A percentile compares a stretch with the other conserved stretches of the same genome.
Conservation (phyloP, 2,113 vertebrate species). For the Melanerpes formicivorus region DNA sequence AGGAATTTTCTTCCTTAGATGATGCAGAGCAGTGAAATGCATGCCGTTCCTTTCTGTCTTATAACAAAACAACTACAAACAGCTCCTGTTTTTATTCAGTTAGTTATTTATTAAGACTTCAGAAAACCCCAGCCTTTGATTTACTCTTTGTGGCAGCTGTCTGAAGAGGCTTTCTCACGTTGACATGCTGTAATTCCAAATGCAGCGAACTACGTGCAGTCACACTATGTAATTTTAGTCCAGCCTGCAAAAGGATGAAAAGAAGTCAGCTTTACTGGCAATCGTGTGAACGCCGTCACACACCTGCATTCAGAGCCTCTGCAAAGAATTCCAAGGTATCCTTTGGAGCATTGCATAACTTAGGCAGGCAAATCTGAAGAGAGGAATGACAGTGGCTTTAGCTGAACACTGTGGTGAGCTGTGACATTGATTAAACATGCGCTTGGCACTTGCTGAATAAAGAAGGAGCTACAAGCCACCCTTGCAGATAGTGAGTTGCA, state of each 20-base stretch:
- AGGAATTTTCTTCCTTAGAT: constrained; percentile 44
- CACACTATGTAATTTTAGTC: constrained; percentile 54
- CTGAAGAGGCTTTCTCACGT: constrained; percentile 54
- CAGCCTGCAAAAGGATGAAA: constrained; percentile 38
- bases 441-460: constrained; percentile 77
- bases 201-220: constrained; percentile 36
- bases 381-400: constrained; percentile 56
- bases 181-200: constrained; percentile 67
- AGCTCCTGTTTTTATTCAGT: constrained; percentile 35
- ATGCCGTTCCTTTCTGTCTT: constrained; percentile 34
- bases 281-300: constrained; percentile 23
- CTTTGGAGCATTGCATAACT: constrained; percentile 80
- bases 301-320: constrained; percentile 69
- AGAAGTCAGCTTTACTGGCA: constrained; percentile 36
- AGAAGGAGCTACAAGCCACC: constrained; percentile 68
- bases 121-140: constrained; percentile 26
- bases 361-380: constrained; percentile 60
- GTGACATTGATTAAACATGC: constrained; percentile 77
- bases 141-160: constrained; percentile 49
- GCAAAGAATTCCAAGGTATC: constrained; percentile 72
- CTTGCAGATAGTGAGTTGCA: constrained; percentile 73
- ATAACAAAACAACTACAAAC: neutral
- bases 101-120: constrained; percentile 55
- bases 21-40: constrained; percentile 45
- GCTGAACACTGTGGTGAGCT: constrained; percentile 69